Conservation (phyloP, 2,113 vertebrate genomes). For the Macrotus californicus region DNA sequence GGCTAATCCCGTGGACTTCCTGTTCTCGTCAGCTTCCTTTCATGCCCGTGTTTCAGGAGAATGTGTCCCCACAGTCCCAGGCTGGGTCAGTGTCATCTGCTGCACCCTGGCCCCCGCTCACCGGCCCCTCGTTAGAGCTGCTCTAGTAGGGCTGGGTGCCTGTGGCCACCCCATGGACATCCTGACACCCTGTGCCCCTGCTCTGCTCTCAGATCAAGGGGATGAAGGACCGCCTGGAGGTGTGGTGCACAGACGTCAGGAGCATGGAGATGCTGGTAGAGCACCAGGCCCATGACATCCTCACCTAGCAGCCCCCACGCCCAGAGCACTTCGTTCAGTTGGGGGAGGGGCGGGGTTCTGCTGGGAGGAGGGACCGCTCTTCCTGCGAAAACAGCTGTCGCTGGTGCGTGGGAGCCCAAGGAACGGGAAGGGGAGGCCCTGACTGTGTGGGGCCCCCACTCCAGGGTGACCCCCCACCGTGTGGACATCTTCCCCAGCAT, state of each 20-base stretch:
- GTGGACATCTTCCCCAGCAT: not conserved
- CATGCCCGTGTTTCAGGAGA: not conserved
- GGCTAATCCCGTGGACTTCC: slow-evolving; percentile 36
- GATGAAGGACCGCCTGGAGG: slow-evolving; percentile 97
- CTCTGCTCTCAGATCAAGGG: slow-evolving; percentile 89
- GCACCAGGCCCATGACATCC: slow-evolving; percentile 96
- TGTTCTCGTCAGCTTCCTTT: not conserved
- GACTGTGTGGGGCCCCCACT: not conserved
- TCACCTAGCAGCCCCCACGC: slow-evolving; percentile 84
- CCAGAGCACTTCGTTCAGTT: not conserved
- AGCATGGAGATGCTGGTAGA: slow-evolving; percentile 98
- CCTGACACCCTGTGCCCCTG: not conserved
- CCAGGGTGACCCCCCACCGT: not conserved
- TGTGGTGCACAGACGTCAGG: slow-evolving; percentile 95
- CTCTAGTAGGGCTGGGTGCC: not conserved
- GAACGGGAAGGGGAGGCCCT: not conserved
- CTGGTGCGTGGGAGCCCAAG: not conserved
- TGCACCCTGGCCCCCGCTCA: not conserved
- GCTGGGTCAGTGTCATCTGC: not conserved
- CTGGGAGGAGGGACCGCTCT: slow-evolving; percentile 1
- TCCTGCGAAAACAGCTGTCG: not conserved
- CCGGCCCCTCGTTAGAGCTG: not conserved
- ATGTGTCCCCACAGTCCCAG: not conserved
- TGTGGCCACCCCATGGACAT: not conserved
- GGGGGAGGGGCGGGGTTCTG: slow-evolving; percentile 20